Conservation (phyloP, 2,113 vertebrate species). For the Corythornis madagascariensis region DNA sequence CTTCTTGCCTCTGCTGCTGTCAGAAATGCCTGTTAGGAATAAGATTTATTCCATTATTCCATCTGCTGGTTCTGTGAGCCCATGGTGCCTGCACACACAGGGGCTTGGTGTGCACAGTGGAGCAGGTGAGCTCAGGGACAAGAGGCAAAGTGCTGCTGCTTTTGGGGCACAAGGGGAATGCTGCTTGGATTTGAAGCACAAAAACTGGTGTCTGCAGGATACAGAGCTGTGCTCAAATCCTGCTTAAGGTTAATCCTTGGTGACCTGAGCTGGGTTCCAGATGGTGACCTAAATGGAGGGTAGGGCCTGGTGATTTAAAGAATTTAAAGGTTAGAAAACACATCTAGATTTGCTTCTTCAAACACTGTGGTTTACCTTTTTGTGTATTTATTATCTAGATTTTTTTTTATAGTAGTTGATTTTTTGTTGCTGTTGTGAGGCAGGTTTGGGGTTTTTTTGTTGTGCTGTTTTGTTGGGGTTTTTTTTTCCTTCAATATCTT, state of each 20-base stretch:
- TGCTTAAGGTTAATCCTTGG: slow-evolving; percentile 6
- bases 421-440: not conserved
- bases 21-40: not conserved
- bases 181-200: not conserved
- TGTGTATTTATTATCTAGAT: not conserved
- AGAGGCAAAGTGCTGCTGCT: not conserved
- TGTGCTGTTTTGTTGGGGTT: not conserved
- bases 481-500: not conserved
- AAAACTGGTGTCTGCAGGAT: not conserved
- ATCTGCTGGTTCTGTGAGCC: not conserved
- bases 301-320: not conserved
- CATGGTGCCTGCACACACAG: accelerated
- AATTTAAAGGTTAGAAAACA: not conserved
- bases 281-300: slow-evolving; percentile 23
- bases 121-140: not conserved
- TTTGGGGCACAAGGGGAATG: not conserved
- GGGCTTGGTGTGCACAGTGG: not conserved
- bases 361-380: not conserved
- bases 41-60: not conserved
- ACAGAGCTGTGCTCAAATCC: not conserved
- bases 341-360: not conserved
- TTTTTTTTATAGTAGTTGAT: not conserved
- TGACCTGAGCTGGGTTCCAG: slow-evolving; percentile 30
- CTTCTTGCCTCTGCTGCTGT: not conserved
- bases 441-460: not conserved